Evolutionary conservation across 2,113 vertebrate species (phyloP), one percentile per base, ranked within the genome.

Genomic region (Uria lomvia): DNA sequence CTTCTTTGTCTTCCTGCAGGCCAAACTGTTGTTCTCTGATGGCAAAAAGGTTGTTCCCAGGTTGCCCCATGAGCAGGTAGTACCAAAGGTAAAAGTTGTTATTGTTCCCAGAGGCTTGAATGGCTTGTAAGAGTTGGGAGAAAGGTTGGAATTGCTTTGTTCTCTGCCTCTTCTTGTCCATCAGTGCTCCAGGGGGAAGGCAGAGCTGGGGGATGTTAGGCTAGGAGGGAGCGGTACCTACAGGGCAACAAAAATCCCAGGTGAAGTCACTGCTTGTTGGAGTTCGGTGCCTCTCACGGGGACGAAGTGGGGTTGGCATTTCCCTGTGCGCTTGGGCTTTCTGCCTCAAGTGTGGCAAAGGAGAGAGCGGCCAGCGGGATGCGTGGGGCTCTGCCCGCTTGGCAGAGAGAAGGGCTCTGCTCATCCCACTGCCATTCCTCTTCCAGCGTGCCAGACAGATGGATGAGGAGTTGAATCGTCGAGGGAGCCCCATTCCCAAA

Each of bases 21-120:
- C 99, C 66, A 99, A 99, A 67, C 98, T 98, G 55, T 97, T 99
- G 32, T 99, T 99, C 96, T 98, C 99, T 0, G 99, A 99, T 9
- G 97, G 96, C 66, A 99, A 99, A 88, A 98, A 98, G 84, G 97
- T 98, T 21, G 95, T 96, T 56, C 94, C 97, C 40, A 98, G 97
- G 96, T 68, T 98, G 50, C 92, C 96, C 24, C 96, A 98, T 17
- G 99, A 99, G 45, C 96, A 97, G 23, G 52, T 95, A 29, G 79
- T 94, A 16, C 93, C 98, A 80, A 99, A 99, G 99, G 99, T 99
- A 95, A 94, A 94, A 72, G 45, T 38, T 38, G 9, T 45, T 77
- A 4, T 38, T 91, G 29, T 55, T 79, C 42, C 26, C 42, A 32
- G 17, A 71, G 45, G 32, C 34, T 38, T 26, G 7, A 56, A 22